A percentile compares a stretch with the other conserved stretches of the same genome.
Conservation (phyloP, 2,797 vertebrate species). For the Australoheros facetus region DNA sequence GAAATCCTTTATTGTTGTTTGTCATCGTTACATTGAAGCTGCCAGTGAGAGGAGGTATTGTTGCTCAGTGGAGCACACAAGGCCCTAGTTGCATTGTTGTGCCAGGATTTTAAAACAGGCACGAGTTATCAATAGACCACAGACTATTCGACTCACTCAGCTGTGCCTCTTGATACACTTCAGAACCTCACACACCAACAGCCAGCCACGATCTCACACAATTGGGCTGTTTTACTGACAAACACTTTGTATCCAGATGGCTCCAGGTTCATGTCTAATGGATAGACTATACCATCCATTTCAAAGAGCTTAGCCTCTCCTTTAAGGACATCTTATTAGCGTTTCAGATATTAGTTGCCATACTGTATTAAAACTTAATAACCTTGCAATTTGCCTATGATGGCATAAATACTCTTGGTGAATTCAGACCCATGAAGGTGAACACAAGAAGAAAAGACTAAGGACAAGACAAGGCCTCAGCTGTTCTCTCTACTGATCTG, state of each 20-base stretch:
- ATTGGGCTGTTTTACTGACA: constrained; percentile 70
- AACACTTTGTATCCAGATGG: constrained; percentile 69
- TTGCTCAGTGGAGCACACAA: constrained; percentile 82
- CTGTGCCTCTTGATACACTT: constrained; percentile 82
- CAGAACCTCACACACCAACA: constrained; percentile 70
- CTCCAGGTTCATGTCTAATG: constrained; percentile 64
- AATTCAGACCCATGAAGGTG: constrained; percentile 44
- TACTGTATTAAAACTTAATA: constrained; percentile 71
- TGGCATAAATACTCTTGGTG: constrained; percentile 57
- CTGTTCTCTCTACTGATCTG: constrained; percentile 62
- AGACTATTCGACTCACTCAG: constrained; percentile 78
- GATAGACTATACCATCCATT: constrained; percentile 40
- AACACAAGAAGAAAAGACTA: constrained; percentile 41
- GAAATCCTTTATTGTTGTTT: constrained; percentile 76
- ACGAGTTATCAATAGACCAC: constrained; percentile 83
- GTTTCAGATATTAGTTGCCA: constrained; percentile 61
- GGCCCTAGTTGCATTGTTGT: constrained; percentile 79
- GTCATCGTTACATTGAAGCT: constrained; percentile 74
- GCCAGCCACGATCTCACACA: constrained; percentile 73
- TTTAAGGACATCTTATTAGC: constrained; percentile 62
- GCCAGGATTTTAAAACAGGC: constrained; percentile 83
- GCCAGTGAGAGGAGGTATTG: constrained; percentile 81
- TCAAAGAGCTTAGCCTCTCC: constrained; percentile 44
- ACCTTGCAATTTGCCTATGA: constrained; percentile 65
- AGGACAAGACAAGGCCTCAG: constrained; percentile 63